Base-by-base conservation (phyloP, 2,888 invertebrate genomes). In the Sepiola atlantica region DNA sequence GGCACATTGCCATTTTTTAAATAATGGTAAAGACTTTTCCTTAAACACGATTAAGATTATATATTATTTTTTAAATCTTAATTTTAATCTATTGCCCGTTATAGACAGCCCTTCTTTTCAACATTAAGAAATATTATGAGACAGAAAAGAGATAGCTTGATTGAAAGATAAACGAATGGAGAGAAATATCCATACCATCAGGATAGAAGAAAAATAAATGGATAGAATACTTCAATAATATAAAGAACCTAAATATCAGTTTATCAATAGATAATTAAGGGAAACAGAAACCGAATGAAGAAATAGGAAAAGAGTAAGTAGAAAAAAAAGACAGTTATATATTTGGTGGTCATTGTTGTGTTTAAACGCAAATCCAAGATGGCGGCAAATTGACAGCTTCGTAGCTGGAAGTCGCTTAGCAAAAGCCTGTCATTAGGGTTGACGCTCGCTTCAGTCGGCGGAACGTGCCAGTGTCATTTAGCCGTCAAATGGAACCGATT, bases 351-450 rank as follows among this genome's bases (percentile, higher is more conserved):
- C 77, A 77, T 77, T 77, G n/a, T 77, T 77, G 77, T 77, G 77
- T 77, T 77, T 77, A 77, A 77, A 77, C n/a, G n/a, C 77, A 77
- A 45, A 77, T 77, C 77, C 77, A 77, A 77, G 77, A 77, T 77
- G 77, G 77, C 77, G 77, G 77, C 77, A 77, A 77, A 77, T n/a
- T 77, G 77, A 77, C 77, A 77, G 77, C 77, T 77, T 77, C 16
- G n/a, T 45, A 77, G 77, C 21, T n/a, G n/a, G 77, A 18, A 77
- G 77, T 77, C 77, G 77, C 77, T 77, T 77, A 77, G 77, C 32
- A 77, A 77, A 45, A 77, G 77, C n/a, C 77, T 77, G 77, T 77
- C 77, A 77, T 77, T 77, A 77, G 77, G 77, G 77, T 32, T 77
- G 77, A 77, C 77, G 77, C 77, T 77, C 77, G 77, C 77, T 77